Evolutionary conservation across 2,113 vertebrate species (phyloP).

Genomic region (Dolichotis patagonum): DNA sequence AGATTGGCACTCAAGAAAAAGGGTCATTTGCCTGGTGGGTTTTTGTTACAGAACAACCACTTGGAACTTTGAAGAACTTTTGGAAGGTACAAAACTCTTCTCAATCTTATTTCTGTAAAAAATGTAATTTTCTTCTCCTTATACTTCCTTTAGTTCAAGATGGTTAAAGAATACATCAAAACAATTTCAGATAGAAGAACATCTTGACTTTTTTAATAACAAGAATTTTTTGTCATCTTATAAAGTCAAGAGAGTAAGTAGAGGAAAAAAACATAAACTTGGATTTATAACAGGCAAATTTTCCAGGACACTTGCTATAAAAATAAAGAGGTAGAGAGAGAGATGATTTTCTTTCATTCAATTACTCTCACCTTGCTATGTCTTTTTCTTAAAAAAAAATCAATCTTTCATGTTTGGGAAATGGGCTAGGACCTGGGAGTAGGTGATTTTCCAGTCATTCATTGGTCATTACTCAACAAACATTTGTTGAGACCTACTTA

Average conservation of each 20-base stretch:
- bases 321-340: not conserved
- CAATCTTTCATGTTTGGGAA: not conserved
- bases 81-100: conserved; percentile 53
- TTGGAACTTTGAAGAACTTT: conserved; percentile 63
- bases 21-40: conserved; percentile 48
- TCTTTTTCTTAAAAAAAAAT: not conserved
- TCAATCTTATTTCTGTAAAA: conserved; percentile 38
- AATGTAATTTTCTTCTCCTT: conserved; percentile 21
- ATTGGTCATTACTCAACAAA: not conserved
- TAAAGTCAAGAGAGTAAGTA: conserved; percentile 57
- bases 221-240: not conserved
- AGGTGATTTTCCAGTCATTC: not conserved
- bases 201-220: conserved; percentile 73
- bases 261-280: not conserved
- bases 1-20: conserved; percentile 7
- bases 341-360: not conserved
- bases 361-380: not conserved
- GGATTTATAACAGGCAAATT: conserved; percentile 8
- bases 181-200: conserved; percentile 64
- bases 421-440: not conserved
- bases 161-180: conserved; percentile 62
- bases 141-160: conserved; percentile 57
- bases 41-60: conserved; percentile 60
- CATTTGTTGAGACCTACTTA: not conserved
- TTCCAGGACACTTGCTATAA: not conserved